These are phyloP conservation scores for Mayetiola destructor DNA, from an alignment of 2,888 invertebrate species.

Conservation along the genomic window DNA sequence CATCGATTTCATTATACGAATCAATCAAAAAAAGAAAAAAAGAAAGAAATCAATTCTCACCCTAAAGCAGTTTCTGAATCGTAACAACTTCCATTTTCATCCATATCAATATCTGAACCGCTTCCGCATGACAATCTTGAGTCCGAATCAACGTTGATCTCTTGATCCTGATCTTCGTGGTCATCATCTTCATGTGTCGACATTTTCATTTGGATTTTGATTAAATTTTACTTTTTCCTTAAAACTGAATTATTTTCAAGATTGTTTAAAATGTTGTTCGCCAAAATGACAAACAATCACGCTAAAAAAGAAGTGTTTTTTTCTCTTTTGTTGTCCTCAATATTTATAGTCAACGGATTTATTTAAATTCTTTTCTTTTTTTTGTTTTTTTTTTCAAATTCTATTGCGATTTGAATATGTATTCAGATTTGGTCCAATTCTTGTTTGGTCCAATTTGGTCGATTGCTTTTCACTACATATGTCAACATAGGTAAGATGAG, in stretches of 20 bases:
- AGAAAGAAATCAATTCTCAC: slow-evolving; percentile 22
- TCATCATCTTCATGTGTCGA: slow-evolving; percentile 33
- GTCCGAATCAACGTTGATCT: slow-evolving; percentile 35
- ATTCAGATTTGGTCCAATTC: no score
- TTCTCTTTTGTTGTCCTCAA: neutral
- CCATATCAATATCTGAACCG: slow-evolving; percentile 35
- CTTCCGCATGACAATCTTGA: slow-evolving; percentile 34
- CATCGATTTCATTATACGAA: no score
- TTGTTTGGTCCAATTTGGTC: no score
- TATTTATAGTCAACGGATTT: neutral
- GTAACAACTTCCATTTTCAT: slow-evolving; percentile 33
- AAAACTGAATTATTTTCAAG: neutral
- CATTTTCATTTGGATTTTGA: slow-evolving; percentile 25
- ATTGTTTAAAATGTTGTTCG: neutral
- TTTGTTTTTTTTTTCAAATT: neutral
- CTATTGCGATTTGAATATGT: neutral
- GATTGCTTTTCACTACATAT: neutral
- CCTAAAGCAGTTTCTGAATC: slow-evolving; percentile 34
- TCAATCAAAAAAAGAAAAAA: neutral
- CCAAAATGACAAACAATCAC: neutral
- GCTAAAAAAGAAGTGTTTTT: neutral
- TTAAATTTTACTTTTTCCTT: neutral
- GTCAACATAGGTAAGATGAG: no score
- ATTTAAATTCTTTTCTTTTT: neutral
- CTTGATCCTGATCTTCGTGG: slow-evolving; percentile 32